phyloP scores from a whole-genome alignment of 2,113 vertebrate genomes.

The Ginglymostoma cirratum region DNA sequence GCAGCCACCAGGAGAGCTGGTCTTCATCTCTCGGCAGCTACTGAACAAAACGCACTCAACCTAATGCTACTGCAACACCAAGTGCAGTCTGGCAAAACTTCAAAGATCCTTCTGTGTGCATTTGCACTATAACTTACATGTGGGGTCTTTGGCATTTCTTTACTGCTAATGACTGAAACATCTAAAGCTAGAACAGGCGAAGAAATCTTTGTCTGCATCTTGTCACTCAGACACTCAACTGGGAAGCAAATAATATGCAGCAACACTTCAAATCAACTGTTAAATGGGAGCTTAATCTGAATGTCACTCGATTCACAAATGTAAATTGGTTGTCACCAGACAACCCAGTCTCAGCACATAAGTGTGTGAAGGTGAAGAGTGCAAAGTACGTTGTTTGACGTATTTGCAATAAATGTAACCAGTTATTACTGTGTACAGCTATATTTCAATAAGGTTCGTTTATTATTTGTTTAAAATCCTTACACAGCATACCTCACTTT shows the following conservation, averaged over 20 bases:
- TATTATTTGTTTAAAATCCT: not conserved
- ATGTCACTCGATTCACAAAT: constrained; percentile 5
- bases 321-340: not conserved
- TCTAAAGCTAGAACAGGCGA: not conserved
- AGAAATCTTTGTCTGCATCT: constrained; percentile 24
- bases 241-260: constrained; percentile 30
- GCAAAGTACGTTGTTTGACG: not conserved
- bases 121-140: constrained; percentile 33
- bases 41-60: constrained; percentile 36
- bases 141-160: constrained; percentile 13
- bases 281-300: constrained; percentile 8
- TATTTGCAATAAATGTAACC: not conserved
- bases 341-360: not conserved
- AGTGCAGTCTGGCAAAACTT: constrained; percentile 12
- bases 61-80: constrained; percentile 27
- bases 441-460: not conserved
- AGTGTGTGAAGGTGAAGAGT: not conserved
- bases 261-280: constrained; percentile 13
- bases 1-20: constrained; percentile 15
- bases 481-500: not conserved
- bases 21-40: constrained; percentile 37
- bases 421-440: not conserved
- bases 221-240: constrained; percentile 30
- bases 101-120: constrained; percentile 13
- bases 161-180: constrained; percentile 1